Evolutionary conservation across 92 coral and sea anemone species (phyloP), one percentile per base, ranked within the genome.

Genomic region (Plumapathes pennacea): DNA sequence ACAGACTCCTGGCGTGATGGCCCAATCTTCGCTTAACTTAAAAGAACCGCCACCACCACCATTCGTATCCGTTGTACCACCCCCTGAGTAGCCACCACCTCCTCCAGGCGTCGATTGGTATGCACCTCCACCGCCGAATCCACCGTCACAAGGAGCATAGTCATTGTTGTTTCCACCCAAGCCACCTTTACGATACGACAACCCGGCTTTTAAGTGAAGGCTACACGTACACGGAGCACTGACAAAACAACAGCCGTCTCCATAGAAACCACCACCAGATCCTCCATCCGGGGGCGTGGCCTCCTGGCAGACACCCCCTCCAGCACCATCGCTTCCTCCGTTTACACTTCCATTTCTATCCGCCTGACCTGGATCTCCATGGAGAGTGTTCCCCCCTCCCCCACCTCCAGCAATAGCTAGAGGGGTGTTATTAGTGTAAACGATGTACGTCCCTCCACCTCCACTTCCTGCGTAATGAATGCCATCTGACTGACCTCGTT

Each of bases 71-170:
- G 25, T 29, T 3, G 69, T 69, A 12, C 60, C 71, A 11, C 88
- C 88, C 4, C 88, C 88, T 20, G 83, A 32, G 28, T 60, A 74
- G 10, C 88, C 83, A 17, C 88, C 88, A 23, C 88, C 88, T 32
- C 83, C 88, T 50, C 88, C 88, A 19, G 74, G 64, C 32, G 14
- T 5, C 22, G 26, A 6, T 18, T 2, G 19, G 24, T 81, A 72
- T 3, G 78, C 76, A 18, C 86, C 86, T n/a, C 81, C 86, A 2
- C 86, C 86, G 4, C 81, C 86, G 53, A 72, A 80, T 20, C 86
- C 88, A 40, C 88, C 86, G 7, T 64, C 64, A 19, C 60, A 50
- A 11, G 1, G 0, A 1, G 34, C 6, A 33, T 6, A n/a, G n/a
- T n/a, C 17, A 3, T 24, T 0, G 1, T 1, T 30, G 0, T 25